Percentiles rank a stretch among this genome's conserved stretches.
phyloP scores from a whole-genome alignment of 2,797 vertebrate genomes.

The Lutjanus campechanus region DNA sequence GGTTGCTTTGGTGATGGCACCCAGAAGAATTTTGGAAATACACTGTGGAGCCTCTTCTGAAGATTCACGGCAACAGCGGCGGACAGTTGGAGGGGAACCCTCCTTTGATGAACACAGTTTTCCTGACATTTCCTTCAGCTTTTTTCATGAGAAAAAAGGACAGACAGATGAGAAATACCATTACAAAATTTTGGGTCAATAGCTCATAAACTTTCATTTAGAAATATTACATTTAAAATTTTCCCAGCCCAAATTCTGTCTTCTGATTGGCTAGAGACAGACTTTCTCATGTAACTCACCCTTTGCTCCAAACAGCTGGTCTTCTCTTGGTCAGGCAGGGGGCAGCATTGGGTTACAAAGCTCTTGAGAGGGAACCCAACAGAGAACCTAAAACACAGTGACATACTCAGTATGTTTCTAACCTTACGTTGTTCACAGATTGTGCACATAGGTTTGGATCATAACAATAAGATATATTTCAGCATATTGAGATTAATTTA shows the following conservation, averaged over 20 bases:
- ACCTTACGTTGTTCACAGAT: neutral
- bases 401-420: neutral
- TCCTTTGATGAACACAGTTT: slow-evolving; percentile 56
- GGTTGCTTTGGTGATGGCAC: slow-evolving; percentile 69
- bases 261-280: neutral
- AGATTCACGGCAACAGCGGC: slow-evolving; percentile 71
- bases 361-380: slow-evolving; percentile 63
- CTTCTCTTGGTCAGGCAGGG: slow-evolving; percentile 49
- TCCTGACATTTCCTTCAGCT: slow-evolving; percentile 66
- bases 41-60: slow-evolving; percentile 56
- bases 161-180: slow-evolving; percentile 13
- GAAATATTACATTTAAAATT: neutral
- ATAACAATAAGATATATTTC: neutral
- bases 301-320: slow-evolving; percentile 63
- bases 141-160: slow-evolving; percentile 24
- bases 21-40: slow-evolving; percentile 67
- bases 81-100: slow-evolving; percentile 11
- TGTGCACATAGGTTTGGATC: neutral
- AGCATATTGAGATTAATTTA: neutral
- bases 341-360: slow-evolving; percentile 80
- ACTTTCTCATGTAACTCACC: slow-evolving; percentile 66
- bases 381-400: slow-evolving; percentile 64
- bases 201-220: neutral
- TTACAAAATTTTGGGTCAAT: neutral
- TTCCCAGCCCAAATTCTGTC: neutral